Evolutionary conservation across 1,140 invertebrate species (phyloP).

Genomic region (Drosophila asahinai): DNA sequence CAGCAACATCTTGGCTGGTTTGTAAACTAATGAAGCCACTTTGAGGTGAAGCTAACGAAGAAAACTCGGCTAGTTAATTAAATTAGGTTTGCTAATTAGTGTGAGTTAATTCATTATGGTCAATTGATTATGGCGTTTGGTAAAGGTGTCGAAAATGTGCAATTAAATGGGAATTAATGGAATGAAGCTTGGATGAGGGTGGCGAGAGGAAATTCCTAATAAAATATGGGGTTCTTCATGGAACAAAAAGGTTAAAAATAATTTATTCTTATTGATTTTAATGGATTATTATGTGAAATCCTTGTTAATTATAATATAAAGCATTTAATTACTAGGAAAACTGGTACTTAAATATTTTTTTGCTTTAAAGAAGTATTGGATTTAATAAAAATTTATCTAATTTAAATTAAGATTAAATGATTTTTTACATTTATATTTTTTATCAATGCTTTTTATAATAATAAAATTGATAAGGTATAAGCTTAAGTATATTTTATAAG

Average conservation of each 20-base stretch:
- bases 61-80: background rate
- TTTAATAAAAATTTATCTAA: too few relatives aligned
- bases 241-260: background rate
- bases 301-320: too few relatives aligned
- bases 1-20: slow-evolving; percentile 17
- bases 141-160: background rate
- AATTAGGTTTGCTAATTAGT: slow-evolving; percentile 8
- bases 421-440: too few relatives aligned
- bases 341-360: too few relatives aligned
- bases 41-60: background rate
- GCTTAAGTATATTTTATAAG: too few relatives aligned
- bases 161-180: slow-evolving; percentile 8
- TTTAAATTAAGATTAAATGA: too few relatives aligned
- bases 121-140: background rate
- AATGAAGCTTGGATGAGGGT: background rate
- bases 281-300: too few relatives aligned
- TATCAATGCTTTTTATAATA: too few relatives aligned
- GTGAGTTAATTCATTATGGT: background rate
- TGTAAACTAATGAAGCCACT: slow-evolving; percentile 9
- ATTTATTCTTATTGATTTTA: background rate
- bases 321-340: too few relatives aligned
- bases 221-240: too few relatives aligned
- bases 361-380: too few relatives aligned
- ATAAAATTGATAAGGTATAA: too few relatives aligned
- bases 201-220: background rate